Percentiles rank a stretch among this genome's conserved stretches.
Conservation (phyloP, 1,140 invertebrate species). For the Planococcus citri region DNA sequence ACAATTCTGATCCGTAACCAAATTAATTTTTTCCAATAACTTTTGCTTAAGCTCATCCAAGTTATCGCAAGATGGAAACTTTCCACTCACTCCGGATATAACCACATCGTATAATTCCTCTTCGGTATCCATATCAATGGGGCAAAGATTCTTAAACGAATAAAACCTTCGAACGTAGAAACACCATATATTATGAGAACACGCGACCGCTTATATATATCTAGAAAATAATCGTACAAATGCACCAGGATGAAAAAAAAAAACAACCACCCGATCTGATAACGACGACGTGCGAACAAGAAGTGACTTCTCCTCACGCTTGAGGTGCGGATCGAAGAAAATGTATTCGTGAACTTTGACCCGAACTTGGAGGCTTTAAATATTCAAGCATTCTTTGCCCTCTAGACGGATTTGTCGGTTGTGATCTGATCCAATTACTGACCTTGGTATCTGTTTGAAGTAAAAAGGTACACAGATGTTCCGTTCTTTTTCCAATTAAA, state of each 20-base stretch:
- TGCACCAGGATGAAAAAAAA: too few relatives aligned
- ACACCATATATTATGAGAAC: not conserved
- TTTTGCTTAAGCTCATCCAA: slow-evolving; percentile 44
- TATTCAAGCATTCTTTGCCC: not conserved
- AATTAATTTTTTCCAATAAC: slow-evolving; percentile 43
- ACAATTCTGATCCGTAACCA: slow-evolving; percentile 44
- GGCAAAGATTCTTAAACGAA: not conserved
- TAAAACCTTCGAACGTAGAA: not conserved
- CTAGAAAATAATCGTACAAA: not conserved
- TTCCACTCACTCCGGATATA: slow-evolving; percentile 49
- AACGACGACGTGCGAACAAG: not conserved
- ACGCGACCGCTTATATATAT: not conserved
- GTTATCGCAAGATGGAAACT: slow-evolving; percentile 46
- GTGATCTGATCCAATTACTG: not conserved
- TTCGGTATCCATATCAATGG: slow-evolving; percentile 19
- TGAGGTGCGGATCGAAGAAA: not conserved
- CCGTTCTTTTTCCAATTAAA: too few relatives aligned
- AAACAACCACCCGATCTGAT: not conserved
- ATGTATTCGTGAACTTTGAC: not conserved
- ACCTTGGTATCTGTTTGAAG: not conserved
- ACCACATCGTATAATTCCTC: slow-evolving; percentile 35
- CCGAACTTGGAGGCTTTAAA: not conserved
- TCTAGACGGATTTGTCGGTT: not conserved
- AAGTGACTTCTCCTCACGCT: not conserved
- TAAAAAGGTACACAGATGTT: too few relatives aligned